phyloP scores from a whole-genome alignment of 2,888 invertebrate genomes.

The Octonoba sinensis region DNA sequence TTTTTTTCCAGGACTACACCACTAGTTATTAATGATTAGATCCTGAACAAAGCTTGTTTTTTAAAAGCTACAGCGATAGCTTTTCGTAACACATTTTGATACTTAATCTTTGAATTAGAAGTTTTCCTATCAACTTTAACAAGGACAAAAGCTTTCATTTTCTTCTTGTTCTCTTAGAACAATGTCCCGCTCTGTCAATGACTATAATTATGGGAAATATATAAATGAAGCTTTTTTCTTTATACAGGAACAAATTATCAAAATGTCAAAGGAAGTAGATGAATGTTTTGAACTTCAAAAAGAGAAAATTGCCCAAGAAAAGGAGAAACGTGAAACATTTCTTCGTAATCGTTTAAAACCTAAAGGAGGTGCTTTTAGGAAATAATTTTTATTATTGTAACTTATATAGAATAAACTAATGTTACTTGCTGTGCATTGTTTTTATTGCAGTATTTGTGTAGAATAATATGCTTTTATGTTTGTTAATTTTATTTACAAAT shows the following conservation, averaged over 20 bases:
- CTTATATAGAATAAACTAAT: not conserved
- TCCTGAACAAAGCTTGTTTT: too few relatives aligned
- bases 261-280: conserved; percentile 47
- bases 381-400: not conserved
- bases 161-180: too few relatives aligned
- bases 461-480: not conserved
- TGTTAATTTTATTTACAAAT: too few relatives aligned
- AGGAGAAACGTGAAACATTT: conserved; percentile 15
- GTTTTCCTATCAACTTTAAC: too few relatives aligned
- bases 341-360: conserved; percentile 26
- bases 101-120: too few relatives aligned
- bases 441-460: not conserved
- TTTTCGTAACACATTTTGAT: too few relatives aligned
- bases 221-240: not conserved
- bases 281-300: conserved; percentile 31
- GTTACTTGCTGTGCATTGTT: not conserved
- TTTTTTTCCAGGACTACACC: too few relatives aligned
- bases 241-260: conserved; percentile 43
- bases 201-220: too few relatives aligned
- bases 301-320: conserved; percentile 21
- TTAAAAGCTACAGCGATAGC: too few relatives aligned
- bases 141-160: too few relatives aligned
- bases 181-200: too few relatives aligned
- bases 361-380: conserved; percentile 33
- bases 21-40: too few relatives aligned